A percentile compares a stretch with the other conserved stretches of the same genome.
Conservation (phyloP, 64 coral and sea anemone genomes). For the Stichodactyla helianthus region DNA sequence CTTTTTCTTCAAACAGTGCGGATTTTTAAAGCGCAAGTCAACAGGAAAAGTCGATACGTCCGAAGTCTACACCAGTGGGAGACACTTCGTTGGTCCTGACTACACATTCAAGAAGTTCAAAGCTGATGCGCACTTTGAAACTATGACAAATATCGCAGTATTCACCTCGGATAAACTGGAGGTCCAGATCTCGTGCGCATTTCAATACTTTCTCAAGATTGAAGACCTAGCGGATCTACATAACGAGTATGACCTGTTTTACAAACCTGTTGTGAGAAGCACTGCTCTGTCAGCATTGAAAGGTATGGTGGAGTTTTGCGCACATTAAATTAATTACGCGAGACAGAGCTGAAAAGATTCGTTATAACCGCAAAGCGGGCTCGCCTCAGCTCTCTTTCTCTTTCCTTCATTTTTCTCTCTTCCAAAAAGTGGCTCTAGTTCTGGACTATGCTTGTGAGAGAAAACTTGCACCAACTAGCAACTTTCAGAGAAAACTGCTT, state of each 20-base stretch:
- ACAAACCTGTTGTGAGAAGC: conserved; percentile 43
- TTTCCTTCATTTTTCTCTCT: no score
- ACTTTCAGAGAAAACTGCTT: no score
- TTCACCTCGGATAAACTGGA: conserved; percentile 45
- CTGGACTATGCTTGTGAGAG: no score
- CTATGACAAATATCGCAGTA: conserved; percentile 8
- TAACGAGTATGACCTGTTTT: conserved; percentile 57
- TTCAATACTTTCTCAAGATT: conserved; percentile 43
- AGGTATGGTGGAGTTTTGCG: not conserved
- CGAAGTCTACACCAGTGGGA: conserved; percentile 27
- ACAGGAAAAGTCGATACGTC: conserved; percentile 42
- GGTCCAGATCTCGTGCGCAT: conserved; percentile 34
- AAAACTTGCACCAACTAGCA: no score
- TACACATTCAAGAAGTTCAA: conserved; percentile 51
- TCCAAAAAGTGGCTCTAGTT: no score
- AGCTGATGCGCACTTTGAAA: conserved; percentile 42
- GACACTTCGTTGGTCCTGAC: conserved; percentile 53
- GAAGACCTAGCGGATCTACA: conserved; percentile 56
- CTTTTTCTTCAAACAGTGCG: conserved; percentile 24
- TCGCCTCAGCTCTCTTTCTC: no score
- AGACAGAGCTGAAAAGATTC: no score
- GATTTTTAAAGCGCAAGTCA: conserved; percentile 44
- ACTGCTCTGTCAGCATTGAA: conserved; percentile 37
- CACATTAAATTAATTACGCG: no score
- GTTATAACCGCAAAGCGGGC: no score